phyloP scores from a whole-genome alignment of 2,113 vertebrate genomes.

The Microtus oregoni region DNA sequence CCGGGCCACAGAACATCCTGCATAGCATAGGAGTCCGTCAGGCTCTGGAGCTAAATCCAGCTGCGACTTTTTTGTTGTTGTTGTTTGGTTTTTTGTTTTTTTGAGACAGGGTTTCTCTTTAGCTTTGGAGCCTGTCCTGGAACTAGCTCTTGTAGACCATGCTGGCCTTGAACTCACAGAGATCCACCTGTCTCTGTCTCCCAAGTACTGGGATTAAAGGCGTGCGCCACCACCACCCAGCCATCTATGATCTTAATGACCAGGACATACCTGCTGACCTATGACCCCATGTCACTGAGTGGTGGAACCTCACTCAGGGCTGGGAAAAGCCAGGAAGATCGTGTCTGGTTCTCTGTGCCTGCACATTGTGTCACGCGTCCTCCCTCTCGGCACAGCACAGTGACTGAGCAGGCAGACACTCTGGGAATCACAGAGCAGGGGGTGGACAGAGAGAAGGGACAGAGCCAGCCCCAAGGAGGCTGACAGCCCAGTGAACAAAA shows the following conservation, averaged over 20 bases:
- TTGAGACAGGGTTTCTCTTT: too few relatives aligned
- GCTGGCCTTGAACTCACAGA: too few relatives aligned
- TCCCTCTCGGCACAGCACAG: not conserved
- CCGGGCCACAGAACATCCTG: not conserved
- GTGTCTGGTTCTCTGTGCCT: not conserved
- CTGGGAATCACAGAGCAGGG: accelerated
- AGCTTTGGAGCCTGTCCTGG: too few relatives aligned
- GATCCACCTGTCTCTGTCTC: too few relatives aligned
- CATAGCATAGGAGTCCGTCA: not conserved
- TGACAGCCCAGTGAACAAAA: accelerated
- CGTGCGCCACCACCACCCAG: not conserved
- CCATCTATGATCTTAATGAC: conserved; percentile 38
- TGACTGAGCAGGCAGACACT: accelerated
- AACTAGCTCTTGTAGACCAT: too few relatives aligned
- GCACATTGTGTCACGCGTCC: accelerated
- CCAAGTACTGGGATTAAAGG: too few relatives aligned
- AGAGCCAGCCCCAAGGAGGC: accelerated
- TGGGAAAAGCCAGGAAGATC: too few relatives aligned
- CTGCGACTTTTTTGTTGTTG: not conserved
- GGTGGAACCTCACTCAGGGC: not conserved
- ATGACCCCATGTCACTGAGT: not conserved
- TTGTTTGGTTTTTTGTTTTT: too few relatives aligned
- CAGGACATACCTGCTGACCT: not conserved
- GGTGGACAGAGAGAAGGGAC: not conserved
- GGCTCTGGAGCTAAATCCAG: conserved; percentile 70